phyloP scores from a whole-genome alignment of 2,797 vertebrate species.

The Valencia hispanica region DNA sequence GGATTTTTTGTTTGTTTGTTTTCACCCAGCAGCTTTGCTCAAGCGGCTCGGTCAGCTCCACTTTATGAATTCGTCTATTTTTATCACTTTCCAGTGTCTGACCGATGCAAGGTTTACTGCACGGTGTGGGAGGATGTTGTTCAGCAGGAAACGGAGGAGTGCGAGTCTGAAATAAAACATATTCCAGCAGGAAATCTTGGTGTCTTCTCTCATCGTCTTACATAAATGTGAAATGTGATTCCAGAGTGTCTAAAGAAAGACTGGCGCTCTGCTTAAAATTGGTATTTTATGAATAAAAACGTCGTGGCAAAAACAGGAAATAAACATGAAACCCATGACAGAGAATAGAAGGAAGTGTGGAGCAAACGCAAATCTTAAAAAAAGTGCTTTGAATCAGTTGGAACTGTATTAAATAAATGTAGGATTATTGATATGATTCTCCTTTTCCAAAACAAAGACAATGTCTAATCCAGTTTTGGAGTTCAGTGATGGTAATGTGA shows the following conservation, averaged over 20 bases:
- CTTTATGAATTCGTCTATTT: slow-evolving; percentile 41
- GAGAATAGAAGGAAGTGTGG: not conserved
- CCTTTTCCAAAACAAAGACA: too few species aligned
- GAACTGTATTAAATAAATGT: too few species aligned
- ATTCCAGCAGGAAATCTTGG: slow-evolving; percentile 12
- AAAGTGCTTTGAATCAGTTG: too few species aligned
- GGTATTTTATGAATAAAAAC: not conserved
- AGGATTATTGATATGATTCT: too few species aligned
- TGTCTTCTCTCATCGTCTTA: slow-evolving; percentile 24
- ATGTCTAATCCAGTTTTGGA: too few species aligned
- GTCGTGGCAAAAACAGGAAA: not conserved
- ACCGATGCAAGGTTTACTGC: slow-evolving; percentile 23
- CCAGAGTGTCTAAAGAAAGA: not conserved
- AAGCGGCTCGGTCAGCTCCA: slow-evolving; percentile 33
- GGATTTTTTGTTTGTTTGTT: too few species aligned
- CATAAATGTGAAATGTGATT: slow-evolving; percentile 9
- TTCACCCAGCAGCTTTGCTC: not conserved
- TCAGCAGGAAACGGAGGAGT: slow-evolving; percentile 33
- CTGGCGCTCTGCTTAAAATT: not conserved
- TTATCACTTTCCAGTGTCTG: slow-evolving; percentile 28
- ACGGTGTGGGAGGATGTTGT: slow-evolving; percentile 52
- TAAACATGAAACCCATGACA: not conserved
- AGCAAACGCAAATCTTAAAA: too few species aligned
- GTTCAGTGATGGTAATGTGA: too few species aligned
- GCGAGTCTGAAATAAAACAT: slow-evolving; percentile 34